Evolutionary conservation across 2,888 invertebrate genomes (phyloP).

Genomic region (Eupithecia exiguata): DNA sequence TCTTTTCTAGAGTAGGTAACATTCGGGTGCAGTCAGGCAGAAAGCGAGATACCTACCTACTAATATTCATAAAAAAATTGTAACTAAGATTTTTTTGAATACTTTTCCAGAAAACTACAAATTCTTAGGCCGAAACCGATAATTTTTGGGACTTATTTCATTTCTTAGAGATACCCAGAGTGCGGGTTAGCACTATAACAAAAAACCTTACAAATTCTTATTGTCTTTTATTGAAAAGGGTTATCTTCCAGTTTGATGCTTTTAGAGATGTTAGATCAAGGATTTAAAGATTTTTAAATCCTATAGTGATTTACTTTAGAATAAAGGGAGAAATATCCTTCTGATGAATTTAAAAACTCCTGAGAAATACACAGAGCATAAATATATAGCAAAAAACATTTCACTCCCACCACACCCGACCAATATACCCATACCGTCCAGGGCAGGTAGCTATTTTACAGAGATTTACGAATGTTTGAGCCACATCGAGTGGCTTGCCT

Average conservation of each 20-base stretch:
- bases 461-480: conserved; percentile 71
- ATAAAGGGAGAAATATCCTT: neutral
- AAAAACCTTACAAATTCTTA: too few species aligned
- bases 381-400: conserved; percentile 13
- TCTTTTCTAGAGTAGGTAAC: conserved; percentile 33
- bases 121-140: too few species aligned
- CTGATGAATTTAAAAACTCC: too few species aligned
- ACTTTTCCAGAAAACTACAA: neutral
- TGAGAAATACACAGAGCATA: too few species aligned
- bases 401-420: conserved; percentile 46
- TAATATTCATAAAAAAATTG: too few species aligned
- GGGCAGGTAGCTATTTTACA: conserved; percentile 57
- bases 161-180: too few species aligned
- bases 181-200: too few species aligned
- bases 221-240: too few species aligned
- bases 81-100: too few species aligned
- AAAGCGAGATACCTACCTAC: too few species aligned
- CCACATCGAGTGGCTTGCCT: conserved; percentile 63
- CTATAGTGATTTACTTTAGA: neutral
- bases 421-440: conserved; percentile 48
- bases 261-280: neutral
- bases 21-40: conserved; percentile 22
- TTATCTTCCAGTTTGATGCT: neutral
- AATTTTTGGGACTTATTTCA: too few species aligned
- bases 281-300: neutral